These are phyloP conservation scores for Halichoeres trimaculatus DNA, from an alignment of 2,113 vertebrate genomes.

Conservation along the genomic window DNA sequence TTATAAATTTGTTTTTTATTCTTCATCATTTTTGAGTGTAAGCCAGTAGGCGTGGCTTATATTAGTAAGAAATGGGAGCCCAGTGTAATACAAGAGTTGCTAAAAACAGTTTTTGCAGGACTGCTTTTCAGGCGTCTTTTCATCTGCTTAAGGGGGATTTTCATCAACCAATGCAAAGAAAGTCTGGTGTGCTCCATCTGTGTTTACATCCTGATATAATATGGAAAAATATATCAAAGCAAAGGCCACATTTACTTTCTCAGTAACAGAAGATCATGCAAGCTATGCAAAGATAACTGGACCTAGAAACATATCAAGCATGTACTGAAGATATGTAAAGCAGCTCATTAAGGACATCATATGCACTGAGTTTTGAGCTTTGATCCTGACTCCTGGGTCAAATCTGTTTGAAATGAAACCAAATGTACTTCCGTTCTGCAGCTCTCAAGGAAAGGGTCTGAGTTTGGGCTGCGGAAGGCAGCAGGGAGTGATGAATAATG, in stretches of 20 bases:
- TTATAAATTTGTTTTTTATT: not conserved
- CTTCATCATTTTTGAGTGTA: too few relatives aligned
- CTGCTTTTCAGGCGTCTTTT: not conserved
- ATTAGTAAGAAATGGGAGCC: not conserved
- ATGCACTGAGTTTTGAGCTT: constrained; percentile 8
- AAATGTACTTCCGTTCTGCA: constrained; percentile 37
- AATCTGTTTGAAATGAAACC: constrained; percentile 10
- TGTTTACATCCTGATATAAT: not conserved
- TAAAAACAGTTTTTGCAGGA: not conserved
- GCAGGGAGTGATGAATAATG: constrained; percentile 64
- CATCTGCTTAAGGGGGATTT: not conserved
- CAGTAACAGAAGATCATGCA: not conserved
- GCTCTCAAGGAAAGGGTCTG: constrained; percentile 21
- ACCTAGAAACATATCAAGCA: constrained; percentile 47
- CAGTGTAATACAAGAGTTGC: not conserved
- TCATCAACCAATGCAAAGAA: not conserved
- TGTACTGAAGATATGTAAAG: constrained; percentile 23
- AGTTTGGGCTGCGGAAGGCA: constrained; percentile 52
- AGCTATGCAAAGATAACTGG: constrained; percentile 18
- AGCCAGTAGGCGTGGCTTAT: not conserved
- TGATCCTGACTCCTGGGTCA: constrained; percentile 28
- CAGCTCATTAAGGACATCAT: constrained; percentile 12
- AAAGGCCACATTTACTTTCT: not conserved
- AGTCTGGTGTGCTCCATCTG: not conserved
- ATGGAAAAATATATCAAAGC: too few relatives aligned